A percentile compares a stretch with the other conserved stretches of the same genome.
Conservation (phyloP, 2,113 vertebrate species). For the Phylloscopus trochilus region DNA sequence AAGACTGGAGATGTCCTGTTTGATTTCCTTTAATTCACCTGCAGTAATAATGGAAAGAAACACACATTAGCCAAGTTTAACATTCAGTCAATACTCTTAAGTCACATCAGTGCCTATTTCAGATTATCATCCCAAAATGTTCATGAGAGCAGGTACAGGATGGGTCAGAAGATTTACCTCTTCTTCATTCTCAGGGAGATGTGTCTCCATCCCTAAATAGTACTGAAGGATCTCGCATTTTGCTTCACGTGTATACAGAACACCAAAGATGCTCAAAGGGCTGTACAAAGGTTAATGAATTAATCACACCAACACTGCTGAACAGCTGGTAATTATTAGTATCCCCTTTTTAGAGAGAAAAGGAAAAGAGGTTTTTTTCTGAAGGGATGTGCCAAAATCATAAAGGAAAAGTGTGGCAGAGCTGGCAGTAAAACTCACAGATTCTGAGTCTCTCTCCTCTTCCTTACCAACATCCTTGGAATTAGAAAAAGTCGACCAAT, state of each 20-base stretch:
- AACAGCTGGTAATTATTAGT: slow-evolving; percentile 45
- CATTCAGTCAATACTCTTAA: not conserved
- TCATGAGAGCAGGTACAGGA: not conserved
- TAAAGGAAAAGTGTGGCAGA: slow-evolving; percentile 22
- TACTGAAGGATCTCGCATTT: not conserved
- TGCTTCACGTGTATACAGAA: not conserved
- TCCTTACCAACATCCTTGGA: slow-evolving; percentile 54
- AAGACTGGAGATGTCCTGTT: slow-evolving; percentile 90
- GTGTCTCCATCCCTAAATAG: not conserved
- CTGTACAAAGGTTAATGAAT: slow-evolving; percentile 21
- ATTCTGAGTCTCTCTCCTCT: slow-evolving; percentile 49
- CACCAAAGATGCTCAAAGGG: not conserved
- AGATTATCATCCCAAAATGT: not conserved
- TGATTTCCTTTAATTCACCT: slow-evolving; percentile 92
- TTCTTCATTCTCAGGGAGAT: not conserved
- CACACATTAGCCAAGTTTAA: not conserved
- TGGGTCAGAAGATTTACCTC: not conserved
- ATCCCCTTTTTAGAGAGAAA: not conserved
- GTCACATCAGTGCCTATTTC: not conserved
- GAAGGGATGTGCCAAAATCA: not conserved
- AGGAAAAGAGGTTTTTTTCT: not conserved
- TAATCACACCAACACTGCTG: slow-evolving; percentile 33
- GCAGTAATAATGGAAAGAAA: slow-evolving; percentile 4
- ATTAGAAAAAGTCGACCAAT: slow-evolving; percentile 31
- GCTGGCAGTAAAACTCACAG: slow-evolving; percentile 51